Conservation (phyloP, 2,797 vertebrate species). For the Rhinatrema bivittatum region DNA sequence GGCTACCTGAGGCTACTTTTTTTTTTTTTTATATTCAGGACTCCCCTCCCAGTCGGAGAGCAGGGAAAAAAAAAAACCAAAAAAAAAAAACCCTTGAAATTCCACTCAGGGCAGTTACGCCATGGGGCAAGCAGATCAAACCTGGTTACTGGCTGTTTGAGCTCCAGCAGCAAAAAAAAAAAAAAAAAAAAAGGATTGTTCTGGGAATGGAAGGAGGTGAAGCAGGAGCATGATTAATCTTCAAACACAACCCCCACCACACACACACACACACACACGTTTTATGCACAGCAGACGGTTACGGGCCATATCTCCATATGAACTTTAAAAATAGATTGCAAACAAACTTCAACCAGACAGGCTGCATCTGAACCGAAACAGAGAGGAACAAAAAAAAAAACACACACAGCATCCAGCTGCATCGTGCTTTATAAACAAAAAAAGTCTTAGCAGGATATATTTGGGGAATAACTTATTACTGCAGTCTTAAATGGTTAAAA, state of each 20-base stretch:
- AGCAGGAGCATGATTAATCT: slow-evolving; percentile 73
- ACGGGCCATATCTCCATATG: slow-evolving; percentile 47
- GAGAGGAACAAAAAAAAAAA: no score
- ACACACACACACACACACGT: neutral
- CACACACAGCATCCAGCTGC: no score
- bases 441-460: no score
- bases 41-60: slow-evolving; percentile 47
- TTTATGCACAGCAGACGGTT: slow-evolving; percentile 47
- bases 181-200: slow-evolving; percentile 81
- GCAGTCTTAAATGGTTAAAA: no score
- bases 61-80: slow-evolving; percentile 13
- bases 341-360: slow-evolving; percentile 37
- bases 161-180: slow-evolving; percentile 78
- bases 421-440: no score
- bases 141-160: slow-evolving; percentile 73
- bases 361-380: no score
- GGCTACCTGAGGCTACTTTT: slow-evolving; percentile 51
- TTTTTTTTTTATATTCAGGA: slow-evolving; percentile 60
- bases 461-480: no score
- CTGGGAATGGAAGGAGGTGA: slow-evolving; percentile 71
- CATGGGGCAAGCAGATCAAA: slow-evolving; percentile 80
- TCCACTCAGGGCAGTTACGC: slow-evolving; percentile 66
- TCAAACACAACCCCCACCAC: slow-evolving; percentile 53
- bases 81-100: slow-evolving; percentile 47
- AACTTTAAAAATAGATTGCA: slow-evolving; percentile 45